Conservation (phyloP, 2,797 vertebrate genomes). For the Pseudochirops cupreus region DNA sequence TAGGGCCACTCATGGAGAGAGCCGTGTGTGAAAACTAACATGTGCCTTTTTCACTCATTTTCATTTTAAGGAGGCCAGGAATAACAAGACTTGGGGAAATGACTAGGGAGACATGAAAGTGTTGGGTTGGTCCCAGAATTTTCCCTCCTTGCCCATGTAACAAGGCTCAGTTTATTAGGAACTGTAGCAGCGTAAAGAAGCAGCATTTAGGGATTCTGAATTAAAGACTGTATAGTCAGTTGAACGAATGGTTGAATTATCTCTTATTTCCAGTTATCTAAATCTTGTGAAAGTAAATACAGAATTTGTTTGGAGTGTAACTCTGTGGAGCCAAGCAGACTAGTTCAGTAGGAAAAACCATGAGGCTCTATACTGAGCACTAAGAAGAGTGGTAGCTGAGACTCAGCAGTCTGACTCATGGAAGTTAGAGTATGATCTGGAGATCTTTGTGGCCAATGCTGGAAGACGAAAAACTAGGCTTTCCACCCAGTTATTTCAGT, state of each 20-base stretch:
- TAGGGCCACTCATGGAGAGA: background rate
- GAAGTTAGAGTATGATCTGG: background rate
- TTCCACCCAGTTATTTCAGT: background rate
- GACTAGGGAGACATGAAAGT: background rate
- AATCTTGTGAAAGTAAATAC: background rate
- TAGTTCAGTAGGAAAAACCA: background rate
- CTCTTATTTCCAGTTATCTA: background rate
- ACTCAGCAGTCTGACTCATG: background rate
- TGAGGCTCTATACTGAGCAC: background rate
- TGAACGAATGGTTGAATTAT: background rate
- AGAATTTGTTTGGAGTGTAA: background rate
- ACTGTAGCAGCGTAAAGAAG: too few relatives aligned
- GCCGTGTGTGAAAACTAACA: background rate
- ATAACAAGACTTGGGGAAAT: background rate
- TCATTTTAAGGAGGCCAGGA: background rate
- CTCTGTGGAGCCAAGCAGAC: background rate
- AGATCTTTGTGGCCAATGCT: background rate
- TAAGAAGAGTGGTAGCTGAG: background rate
- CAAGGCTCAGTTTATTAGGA: background rate
- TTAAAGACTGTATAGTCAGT: background rate
- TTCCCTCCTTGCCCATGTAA: background rate
- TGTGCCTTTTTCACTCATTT: background rate
- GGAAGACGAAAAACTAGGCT: background rate
- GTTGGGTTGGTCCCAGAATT: background rate
- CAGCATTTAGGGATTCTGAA: background rate